A percentile compares a stretch with the other conserved stretches of the same genome.
Conservation (phyloP, 2,888 invertebrate genomes). For the Notodonta dromedarius region DNA sequence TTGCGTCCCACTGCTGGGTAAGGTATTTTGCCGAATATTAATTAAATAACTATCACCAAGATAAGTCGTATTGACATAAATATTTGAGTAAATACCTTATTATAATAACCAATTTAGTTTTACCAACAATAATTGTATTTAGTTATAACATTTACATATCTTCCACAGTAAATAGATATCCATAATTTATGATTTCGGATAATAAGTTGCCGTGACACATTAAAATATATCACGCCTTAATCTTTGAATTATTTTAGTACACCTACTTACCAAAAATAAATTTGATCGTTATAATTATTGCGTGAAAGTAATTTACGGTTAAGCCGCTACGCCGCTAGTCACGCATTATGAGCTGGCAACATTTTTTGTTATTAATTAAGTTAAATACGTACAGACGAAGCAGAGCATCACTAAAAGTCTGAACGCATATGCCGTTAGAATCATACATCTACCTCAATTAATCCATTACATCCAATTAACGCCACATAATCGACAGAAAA, state of each 20-base stretch:
- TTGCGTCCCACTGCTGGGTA: too few species aligned
- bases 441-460: constrained; percentile 13
- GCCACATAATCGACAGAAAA: neutral
- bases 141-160: too few species aligned
- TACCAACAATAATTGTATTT: too few species aligned
- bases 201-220: too few species aligned
- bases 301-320: constrained; percentile 35
- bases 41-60: too few species aligned
- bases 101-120: too few species aligned
- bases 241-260: neutral
- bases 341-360: constrained; percentile 22
- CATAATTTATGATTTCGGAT: too few species aligned
- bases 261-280: constrained; percentile 8
- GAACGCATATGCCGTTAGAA: constrained; percentile 10
- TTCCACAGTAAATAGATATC: too few species aligned
- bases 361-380: constrained; percentile 19
- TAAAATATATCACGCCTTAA: too few species aligned
- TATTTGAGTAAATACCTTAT: too few species aligned
- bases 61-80: too few species aligned
- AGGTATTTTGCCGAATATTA: too few species aligned
- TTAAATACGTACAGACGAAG: constrained; percentile 1
- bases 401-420: constrained; percentile 21
- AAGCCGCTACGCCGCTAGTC: constrained; percentile 22
- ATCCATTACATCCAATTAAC: neutral
- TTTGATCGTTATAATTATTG: constrained; percentile 32